Evolutionary conservation across 2,113 vertebrate species (phyloP), one percentile per base, ranked within the genome.

Genomic region (Ciconia stormi): DNA sequence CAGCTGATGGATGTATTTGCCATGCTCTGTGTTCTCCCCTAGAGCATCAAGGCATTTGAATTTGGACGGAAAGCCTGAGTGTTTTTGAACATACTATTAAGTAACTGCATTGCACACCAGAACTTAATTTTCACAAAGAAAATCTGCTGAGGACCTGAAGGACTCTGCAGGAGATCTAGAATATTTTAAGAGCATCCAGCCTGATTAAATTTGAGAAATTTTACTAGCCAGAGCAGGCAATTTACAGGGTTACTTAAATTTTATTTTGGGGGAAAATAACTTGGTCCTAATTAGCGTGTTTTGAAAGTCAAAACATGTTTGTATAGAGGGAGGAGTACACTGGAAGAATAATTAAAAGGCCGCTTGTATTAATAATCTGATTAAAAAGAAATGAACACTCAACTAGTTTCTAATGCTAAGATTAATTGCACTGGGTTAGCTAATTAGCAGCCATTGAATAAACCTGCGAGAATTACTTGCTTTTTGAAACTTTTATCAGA

Each of bases 301-400:
- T 89, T 87, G 69, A 87, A 94, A 96, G 90, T 89, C 80, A 96
- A 55, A 92, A 58, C 23, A 18, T 80, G 58, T 93, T 86, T 89
- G 78, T 76, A 26, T 40, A 72, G 65, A 90, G 72, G 74, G 87
- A 87, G 78, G 90, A 47, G 66, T 42, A 63, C 16, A 27, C 52
- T 76, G 66, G 53, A 85, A 89, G 58, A 89, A 91, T 95, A 96
- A 97, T 91, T 95, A 96, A 93, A 91, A 87, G 89, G 36, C 83
- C 3, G 38, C 86, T 95, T 96, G 80, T 91, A 65, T 94, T 95
- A 97, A 96, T 96, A 96, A 93, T 96, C 81, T 95, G 94, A 96
- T 96, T 96, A 94, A 88, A 89, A 52, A 92, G 95, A 91, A 87
- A 67, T 84, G 83, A 95, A 86, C 62, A 79, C 77, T 96, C 84